Base-by-base conservation (phyloP, 2,113 vertebrate species). In the Leucosticte australis region DNA sequence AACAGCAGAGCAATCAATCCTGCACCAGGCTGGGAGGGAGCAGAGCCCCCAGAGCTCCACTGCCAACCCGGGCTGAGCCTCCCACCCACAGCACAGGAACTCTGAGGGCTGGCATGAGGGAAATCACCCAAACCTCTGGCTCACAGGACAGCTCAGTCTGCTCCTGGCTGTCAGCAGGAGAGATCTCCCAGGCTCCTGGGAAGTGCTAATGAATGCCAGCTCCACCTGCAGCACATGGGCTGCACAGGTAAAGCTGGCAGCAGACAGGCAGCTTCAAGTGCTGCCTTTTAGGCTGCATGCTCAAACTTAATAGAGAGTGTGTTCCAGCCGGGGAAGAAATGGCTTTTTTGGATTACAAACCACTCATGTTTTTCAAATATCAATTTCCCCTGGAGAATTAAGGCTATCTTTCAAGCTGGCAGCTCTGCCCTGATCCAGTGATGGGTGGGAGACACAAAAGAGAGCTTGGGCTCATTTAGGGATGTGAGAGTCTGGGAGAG, bases 311-410 rank as follows among this genome's bases (percentile, higher is more conserved):
- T 60, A 84, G 28, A 47, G 57, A 71, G 44, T 7, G 69, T 37
- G 73, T 60, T 94, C 94, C 95, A 95, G 87, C 96, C 95, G 94
- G 84, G 87, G 49, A 39, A 87, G 87, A 89, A 94, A 95, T 60
- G 64, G 83, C 65, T 83, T 83, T 89, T 88, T 75, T 67, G 83
- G 81, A 94, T 96, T 92, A 92, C 78, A 73, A 95, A 46, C 46
- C 89, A 64, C 83, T 94, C 74, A 41, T 91, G 94, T 87, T 94
- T 92, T 89, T 94, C 91, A 95, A 92, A 89, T 91, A 87, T 89
- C 87, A 84, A 92, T 91, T 89, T 91, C 62, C 93, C 91, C 84
- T 49, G 64, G 81, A 94, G 96, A 92, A 89, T 92, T 91, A 83
- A 89, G 87, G 37, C 77, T 24, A 63, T 91, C 28, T 31, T 50